Base-by-base conservation (phyloP, 2,797 vertebrate species). In the Pangasius macronema region DNA sequence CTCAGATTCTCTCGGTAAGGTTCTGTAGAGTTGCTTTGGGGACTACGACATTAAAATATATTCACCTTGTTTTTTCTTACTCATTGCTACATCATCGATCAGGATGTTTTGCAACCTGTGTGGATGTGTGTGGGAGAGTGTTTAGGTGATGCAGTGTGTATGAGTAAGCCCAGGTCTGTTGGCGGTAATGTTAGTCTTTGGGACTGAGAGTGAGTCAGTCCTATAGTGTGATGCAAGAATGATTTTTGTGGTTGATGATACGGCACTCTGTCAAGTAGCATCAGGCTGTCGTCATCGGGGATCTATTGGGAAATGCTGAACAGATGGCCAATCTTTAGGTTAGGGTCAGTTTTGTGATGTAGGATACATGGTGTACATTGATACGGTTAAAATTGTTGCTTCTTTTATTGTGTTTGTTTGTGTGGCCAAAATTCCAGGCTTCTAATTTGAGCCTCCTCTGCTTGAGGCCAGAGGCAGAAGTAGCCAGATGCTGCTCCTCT, bases 381-480 rank as follows among this genome's bases (percentile, higher is more conserved):
- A 6, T 83, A 67, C 61, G 30, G 39, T 79, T 18, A 27, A 77
- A 39, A 49, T 75, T 24, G 33, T 67, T 49, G 61, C 20, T 51
- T 83, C 24, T 46, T 42, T 42, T 27, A 16, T 55, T 85, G 24
- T 42, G 55, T 82, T 77, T 72, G 75, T 68, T 46, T 72, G 80
- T 68, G 80, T 57, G 80, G 85, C 87, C 89, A 86, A 95, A 95
- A 96, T 95, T 94, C 95, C 92, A 95, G 94, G 92, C 86, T 91
- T 94, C 87, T 73, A 67, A 76, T 70, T 91, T 92, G 84, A 93
- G 90, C 80, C 5, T 42, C 49, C 87, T 89, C 82, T 59, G 83
- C 89, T 94, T 89, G 39, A 88, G 87, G 89, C 83, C 70, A 86
- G 76, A 93, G 92, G 87, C 92, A 94, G 91, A 93, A 93, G 93